phyloP scores from a whole-genome alignment of 64 coral and sea anemone species.

The Stichodactyla helianthus region DNA sequence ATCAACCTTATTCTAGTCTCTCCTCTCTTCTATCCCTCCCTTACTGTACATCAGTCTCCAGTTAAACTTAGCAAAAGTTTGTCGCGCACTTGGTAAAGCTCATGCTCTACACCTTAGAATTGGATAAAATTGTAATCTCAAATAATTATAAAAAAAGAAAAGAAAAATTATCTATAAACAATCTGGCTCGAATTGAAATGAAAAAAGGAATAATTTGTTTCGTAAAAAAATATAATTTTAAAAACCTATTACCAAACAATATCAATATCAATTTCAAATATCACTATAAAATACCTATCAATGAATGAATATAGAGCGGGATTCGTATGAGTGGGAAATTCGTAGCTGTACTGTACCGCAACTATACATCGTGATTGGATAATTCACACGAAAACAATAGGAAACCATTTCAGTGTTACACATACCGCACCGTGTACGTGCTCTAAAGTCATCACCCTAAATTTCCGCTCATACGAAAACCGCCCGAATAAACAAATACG shows the following conservation, averaged over 20 bases:
- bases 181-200: neutral
- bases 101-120: neutral
- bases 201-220: neutral
- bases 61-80: neutral
- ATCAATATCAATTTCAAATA: neutral
- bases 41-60: neutral
- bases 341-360: no score
- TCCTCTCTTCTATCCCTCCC: neutral
- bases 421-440: no score
- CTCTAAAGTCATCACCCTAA: no score
- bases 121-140: neutral
- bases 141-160: neutral
- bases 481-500: neutral
- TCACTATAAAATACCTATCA: neutral
- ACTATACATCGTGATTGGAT: no score
- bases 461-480: no score
- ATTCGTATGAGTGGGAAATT: no score
- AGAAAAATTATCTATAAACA: neutral
- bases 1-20: neutral
- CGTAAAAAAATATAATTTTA: slow-evolving; percentile 3
- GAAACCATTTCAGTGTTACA: no score
- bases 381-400: no score
- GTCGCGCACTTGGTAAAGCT: neutral
- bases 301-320: neutral
- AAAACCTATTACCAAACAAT: neutral